Evolutionary conservation across 1,140 invertebrate species (phyloP), one percentile per base, ranked within the genome.

Genomic region (Colletes gigas): DNA sequence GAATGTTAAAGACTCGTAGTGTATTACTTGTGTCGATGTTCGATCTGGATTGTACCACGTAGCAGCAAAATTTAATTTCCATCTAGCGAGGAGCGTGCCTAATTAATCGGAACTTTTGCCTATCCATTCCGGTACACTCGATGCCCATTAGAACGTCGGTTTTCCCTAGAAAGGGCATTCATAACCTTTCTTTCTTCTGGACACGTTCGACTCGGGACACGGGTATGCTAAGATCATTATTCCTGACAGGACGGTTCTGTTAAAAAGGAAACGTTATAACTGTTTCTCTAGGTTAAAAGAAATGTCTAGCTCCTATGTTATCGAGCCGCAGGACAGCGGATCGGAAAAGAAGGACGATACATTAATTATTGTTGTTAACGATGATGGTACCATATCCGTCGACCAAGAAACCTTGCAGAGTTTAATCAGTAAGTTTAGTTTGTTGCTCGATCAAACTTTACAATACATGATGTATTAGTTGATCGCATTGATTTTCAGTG

Each of bases 281-380:
- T 3, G 55, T 63, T 63, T 0, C 7, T 63, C 44, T 54, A 68
- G 44, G 10, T 60, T 68, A 73, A 57, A 39, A 73, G 92, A 85
- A 68, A 93, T 93, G 93, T 93, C 93, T 59, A 93, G 89, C 81
- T 92, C 93, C 12, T 92, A 90, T 47, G 88, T 93, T 78, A 81
- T 93, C 0, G 92, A 93, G 76, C 89, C 92, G 73, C 87, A 89
- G 39, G 90, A 92, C 39, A 91, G 81, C 76, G 84, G 62, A 57
- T 83, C 87, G 14, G 68, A 73, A 7, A 93, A 93, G 74, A 92
- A 93, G 75, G 94, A 94, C 70, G 92, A 94, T 65, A 94, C 92
- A 59, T 90, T 96, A 85, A 96, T 96, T 83, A 95, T 96, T 91
- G 95, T 97, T 88, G 95, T 96, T 88, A 95, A 95, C 88, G 96